These are phyloP conservation scores for Pycnonotus jocosus DNA, from an alignment of 2,113 vertebrate species.

Conservation along the genomic window DNA sequence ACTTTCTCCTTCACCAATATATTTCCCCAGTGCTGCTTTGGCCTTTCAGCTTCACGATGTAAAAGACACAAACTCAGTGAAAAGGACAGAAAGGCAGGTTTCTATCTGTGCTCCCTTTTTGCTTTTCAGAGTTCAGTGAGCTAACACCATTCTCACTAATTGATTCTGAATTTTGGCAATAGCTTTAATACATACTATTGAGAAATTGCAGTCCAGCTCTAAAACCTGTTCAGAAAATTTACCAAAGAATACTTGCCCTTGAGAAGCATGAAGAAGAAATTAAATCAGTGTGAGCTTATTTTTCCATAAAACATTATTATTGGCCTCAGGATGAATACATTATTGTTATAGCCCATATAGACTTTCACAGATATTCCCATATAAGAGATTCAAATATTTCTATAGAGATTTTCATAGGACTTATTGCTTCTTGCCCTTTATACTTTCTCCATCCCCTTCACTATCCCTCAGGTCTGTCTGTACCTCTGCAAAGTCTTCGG, in stretches of 20 bases:
- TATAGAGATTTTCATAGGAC: neutral
- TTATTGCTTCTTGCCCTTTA: neutral
- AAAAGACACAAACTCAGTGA: constrained; percentile 8
- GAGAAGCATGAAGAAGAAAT: neutral
- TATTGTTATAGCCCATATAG: neutral
- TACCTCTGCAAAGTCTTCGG: neutral
- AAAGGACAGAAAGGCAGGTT: constrained; percentile 22
- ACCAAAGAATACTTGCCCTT: neutral
- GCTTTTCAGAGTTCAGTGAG: constrained; percentile 37
- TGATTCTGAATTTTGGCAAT: constrained; percentile 16
- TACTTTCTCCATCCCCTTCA: neutral
- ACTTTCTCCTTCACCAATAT: neutral
- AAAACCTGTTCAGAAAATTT: neutral
- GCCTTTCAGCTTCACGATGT: constrained; percentile 6
- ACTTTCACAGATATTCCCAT: neutral
- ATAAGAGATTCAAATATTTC: neutral
- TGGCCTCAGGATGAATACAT: neutral
- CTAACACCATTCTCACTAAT: constrained; percentile 8
- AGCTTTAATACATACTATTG: neutral
- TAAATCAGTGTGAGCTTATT: neutral
- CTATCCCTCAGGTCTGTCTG: neutral
- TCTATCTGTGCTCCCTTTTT: neutral
- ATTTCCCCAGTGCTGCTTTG: constrained; percentile 43
- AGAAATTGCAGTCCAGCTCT: neutral
- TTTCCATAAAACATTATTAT: neutral